A percentile compares a stretch with the other conserved stretches of the same genome.
Conservation (phyloP, 2,888 invertebrate species). For the Cistogaster globosa region DNA sequence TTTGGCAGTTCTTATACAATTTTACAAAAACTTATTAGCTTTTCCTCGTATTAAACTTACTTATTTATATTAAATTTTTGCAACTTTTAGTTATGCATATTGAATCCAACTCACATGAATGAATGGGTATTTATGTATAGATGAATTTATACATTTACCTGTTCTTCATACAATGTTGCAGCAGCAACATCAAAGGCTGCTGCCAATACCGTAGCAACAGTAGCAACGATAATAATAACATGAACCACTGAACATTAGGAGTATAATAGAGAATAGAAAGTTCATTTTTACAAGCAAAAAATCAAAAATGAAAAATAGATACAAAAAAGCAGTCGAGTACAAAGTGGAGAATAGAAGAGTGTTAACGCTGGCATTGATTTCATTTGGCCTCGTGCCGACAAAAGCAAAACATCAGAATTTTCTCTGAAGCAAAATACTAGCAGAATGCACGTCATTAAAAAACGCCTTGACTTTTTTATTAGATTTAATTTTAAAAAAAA, state of each 20-base stretch:
- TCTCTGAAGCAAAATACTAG: not conserved
- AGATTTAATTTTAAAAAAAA: conserved; percentile 2
- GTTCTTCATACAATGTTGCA: conserved; percentile 60
- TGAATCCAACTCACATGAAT: not conserved
- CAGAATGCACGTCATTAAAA: not conserved
- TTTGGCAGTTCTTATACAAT: too few species aligned
- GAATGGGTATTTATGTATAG: too few species aligned
- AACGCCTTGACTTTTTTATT: too few species aligned
- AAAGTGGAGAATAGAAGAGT: conserved; percentile 10
- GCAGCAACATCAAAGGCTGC: conserved; percentile 14
- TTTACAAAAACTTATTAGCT: too few species aligned
- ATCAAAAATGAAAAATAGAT: not conserved
- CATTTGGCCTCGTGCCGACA: conserved; percentile 60
- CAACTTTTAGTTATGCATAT: not conserved
- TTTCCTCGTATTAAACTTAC: not conserved
- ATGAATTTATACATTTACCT: conserved; percentile 39
- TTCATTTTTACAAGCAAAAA: too few species aligned
- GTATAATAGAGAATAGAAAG: not conserved
- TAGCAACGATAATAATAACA: conserved; percentile 26
- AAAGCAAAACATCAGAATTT: not conserved
- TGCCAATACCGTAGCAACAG: conserved; percentile 21
- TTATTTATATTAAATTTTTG: not conserved
- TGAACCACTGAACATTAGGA: conserved; percentile 24
- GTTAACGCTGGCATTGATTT: conserved; percentile 70
- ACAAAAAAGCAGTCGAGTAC: conserved; percentile 43